Evolutionary conservation across 2,888 invertebrate species (phyloP), one percentile per base, ranked within the genome.

Genomic region (Catocala fraxini): DNA sequence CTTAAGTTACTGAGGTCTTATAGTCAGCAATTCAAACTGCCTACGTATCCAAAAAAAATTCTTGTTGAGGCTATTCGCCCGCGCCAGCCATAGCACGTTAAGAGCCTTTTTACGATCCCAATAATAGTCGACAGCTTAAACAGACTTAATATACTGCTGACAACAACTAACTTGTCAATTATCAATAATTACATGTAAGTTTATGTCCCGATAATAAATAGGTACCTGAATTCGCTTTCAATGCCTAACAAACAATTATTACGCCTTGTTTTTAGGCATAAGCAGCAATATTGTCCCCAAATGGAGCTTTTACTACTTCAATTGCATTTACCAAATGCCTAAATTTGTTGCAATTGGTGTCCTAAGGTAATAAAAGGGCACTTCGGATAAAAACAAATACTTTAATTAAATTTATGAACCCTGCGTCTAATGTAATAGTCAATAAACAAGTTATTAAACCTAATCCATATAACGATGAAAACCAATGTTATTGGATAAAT

Each of bases 381-480:
- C 70, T 9, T 39, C 1, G 6, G 35, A 39, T 39, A 39, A 39
- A 7, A 39, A 4, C 6, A 39, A 39, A 39, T 39, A 64, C 45
- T 73, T 56, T 45, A 59, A 56, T 48, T 61, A 59, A 76, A 61
- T 53, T 61, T 70, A 75, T 60, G 49, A 46, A 60, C 61, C 51
- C 57, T 60, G 63, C 71, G 75, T 71, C 73, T 55, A 61, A 69
- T 68, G 82, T 83, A 80, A 80, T 77, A 71, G 76, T 57, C 73
- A 63, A 67, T 83, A 83, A 83, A 83, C 81, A 84, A 65, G 65
- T 70, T 56, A 70, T 80, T 80, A 81, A 83, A 73, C 68, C 75
- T 74, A 71, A 71, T 73, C 73, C 73, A 69, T 70, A 57, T n/a
- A 51, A 3, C 25, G 15, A 15, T 3, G 51, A 25, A 51, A 15